These are phyloP conservation scores for Drosophila triauraria DNA, from an alignment of 1,140 invertebrate species.

Conservation along the genomic window DNA sequence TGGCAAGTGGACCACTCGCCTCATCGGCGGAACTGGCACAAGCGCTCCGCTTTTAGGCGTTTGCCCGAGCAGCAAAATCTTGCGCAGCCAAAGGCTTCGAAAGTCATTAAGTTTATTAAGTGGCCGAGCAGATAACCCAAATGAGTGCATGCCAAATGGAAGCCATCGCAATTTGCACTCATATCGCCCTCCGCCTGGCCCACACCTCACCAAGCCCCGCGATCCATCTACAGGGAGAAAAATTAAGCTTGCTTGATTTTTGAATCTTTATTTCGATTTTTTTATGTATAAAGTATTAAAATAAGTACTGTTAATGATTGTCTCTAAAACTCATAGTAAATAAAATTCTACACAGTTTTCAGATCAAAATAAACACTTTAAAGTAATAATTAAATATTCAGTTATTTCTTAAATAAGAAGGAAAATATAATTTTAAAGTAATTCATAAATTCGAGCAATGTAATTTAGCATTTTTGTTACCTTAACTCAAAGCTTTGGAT, in stretches of 20 bases:
- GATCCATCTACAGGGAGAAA: slow-evolving; percentile 17
- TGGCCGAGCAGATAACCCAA: slow-evolving; percentile 73
- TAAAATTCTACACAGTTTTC: too few relatives aligned
- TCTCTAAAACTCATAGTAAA: neutral
- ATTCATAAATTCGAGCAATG: too few relatives aligned
- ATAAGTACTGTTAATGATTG: neutral
- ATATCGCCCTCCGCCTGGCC: slow-evolving; percentile 26
- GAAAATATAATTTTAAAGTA: too few relatives aligned
- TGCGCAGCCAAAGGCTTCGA: slow-evolving; percentile 59
- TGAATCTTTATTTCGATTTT: neutral
- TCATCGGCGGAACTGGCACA: slow-evolving; percentile 7
- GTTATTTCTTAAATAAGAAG: too few relatives aligned
- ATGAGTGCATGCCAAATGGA: slow-evolving; percentile 78
- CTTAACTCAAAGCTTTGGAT: neutral
- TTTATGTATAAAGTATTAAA: too few relatives aligned
- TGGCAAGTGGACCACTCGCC: slow-evolving; percentile 5
- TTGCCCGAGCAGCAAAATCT: slow-evolving; percentile 47
- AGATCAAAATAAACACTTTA: too few relatives aligned
- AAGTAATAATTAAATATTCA: too few relatives aligned
- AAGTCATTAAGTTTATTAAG: slow-evolving; percentile 81
- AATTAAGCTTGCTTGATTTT: neutral
- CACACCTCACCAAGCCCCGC: neutral
- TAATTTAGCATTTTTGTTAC: too few relatives aligned
- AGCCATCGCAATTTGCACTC: slow-evolving; percentile 68
- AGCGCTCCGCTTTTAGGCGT: slow-evolving; percentile 59